Evolutionary conservation across 2,113 vertebrate species (phyloP), one percentile per base, ranked within the genome.

Genomic region (Rhagologus leucostigma): DNA sequence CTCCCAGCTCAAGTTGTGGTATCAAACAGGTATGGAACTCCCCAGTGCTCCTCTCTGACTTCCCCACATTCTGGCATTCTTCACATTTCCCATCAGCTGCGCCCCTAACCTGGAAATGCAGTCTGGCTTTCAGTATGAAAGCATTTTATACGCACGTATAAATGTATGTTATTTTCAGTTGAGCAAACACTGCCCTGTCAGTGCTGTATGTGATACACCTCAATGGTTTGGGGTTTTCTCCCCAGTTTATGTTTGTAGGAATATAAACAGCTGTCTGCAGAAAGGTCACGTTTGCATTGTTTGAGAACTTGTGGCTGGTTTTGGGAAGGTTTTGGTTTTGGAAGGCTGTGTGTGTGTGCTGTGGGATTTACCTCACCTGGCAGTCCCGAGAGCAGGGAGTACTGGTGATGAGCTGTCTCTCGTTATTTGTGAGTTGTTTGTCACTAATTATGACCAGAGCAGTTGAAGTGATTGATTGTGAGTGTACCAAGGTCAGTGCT

Each of bases 211-310:
- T 27, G 49, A 44, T n/a, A 11, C 17, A 17, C 13, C 74, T 50
- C 16, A 6, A 7, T 4, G 39, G 15, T 24, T 78, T 89, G 8
- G 30, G 9, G 18, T 2, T 46, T 78, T 53, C 33, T 70, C 23
- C 29, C 6, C 29, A 17, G 0, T 32, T 53, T 26, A 3, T 39
- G 11, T 60, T 76, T 30, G 8, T 7, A 62, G 89, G 68, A 94
- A 47, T 16, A 49, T 9, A 15, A n/a, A 46, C 7, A 70, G 56
- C 7, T 56, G 35, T 55, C 26, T 49, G 35, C 64, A 77, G 71
- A 41, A 63, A 24, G 56, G 18, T 59, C 16, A 16, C 1, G 0
- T 52, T 70, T 42, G 20, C 22, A 11, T 50, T 0, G 0, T 18
- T 82, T 16, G 52, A 67, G 42, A 78, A 19, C n/a, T 37, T 53